Percentiles rank a stretch among this genome's conserved stretches.
phyloP scores from a whole-genome alignment of 1,140 invertebrate genomes.

The Aphelenchoides fujianensis region DNA sequence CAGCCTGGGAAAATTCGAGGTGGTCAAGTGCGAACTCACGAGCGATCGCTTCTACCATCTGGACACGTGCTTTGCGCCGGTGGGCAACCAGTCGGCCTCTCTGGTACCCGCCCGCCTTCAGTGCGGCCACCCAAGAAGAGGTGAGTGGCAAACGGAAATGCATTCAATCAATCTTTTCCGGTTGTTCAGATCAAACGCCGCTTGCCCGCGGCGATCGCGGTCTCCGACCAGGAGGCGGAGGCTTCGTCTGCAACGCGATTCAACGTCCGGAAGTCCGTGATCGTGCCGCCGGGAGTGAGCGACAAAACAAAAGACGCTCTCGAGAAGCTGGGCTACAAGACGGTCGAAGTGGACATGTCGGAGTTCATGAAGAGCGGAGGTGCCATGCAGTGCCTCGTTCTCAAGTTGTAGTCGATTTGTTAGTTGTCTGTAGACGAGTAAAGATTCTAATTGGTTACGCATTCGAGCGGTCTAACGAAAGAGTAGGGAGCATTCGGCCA shows the following conservation, averaged over 20 bases:
- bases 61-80: conserved; percentile 59
- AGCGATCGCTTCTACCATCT: conserved; percentile 57
- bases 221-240: conserved; percentile 54
- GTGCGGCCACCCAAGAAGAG: conserved; percentile 50
- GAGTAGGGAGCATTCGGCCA: too few species aligned
- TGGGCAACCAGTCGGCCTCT: conserved; percentile 51
- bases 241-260: conserved; percentile 62
- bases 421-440: neutral
- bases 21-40: conserved; percentile 53
- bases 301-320: conserved; percentile 42
- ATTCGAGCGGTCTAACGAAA: too few species aligned
- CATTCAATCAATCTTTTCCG: neutral
- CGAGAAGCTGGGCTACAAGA: conserved; percentile 43
- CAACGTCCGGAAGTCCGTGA: conserved; percentile 54
- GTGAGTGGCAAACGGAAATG: too few species aligned
- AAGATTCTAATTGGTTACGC: too few species aligned
- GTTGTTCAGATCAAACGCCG: conserved; percentile 49
- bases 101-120: conserved; percentile 59
- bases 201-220: conserved; percentile 55
- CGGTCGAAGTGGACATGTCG: conserved; percentile 59
- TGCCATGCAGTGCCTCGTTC: conserved; percentile 59
- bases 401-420: conserved; percentile 49
- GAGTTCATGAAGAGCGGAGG: conserved; percentile 62
- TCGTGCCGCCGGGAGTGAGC: conserved; percentile 54
- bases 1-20: conserved; percentile 54